Base-by-base conservation (phyloP, 2,888 invertebrate species). In the Baccha elongata region DNA sequence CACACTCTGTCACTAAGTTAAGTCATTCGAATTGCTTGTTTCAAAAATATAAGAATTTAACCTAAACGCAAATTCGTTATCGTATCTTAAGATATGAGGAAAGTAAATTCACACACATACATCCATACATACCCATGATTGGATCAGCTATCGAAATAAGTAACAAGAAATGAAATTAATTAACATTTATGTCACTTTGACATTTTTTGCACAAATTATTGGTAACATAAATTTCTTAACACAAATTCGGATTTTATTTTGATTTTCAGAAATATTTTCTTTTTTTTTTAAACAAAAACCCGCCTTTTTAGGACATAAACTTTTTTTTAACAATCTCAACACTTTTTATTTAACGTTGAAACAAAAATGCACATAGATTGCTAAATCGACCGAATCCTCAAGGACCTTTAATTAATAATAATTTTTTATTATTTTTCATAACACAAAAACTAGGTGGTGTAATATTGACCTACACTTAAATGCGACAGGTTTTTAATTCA, bases 391-490 rank as follows among this genome's bases (percentile, higher is more conserved):
- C 15, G 1, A 26, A 52, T 23, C n/a, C 23, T 58, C 11, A 21
- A 55, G 55, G 55, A 55, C 37, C 21, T 55, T 23, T 55, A 8
- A 55, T 55, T 40, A 29, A 23, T 0, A 1, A 29, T 15, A n/a
- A n/a, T n/a, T n/a, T n/a, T n/a, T n/a, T n/a, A n/a, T n/a, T n/a
- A n/a, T n/a, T n/a, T n/a, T 13, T 2, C 8, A 1, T 1, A 15
- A 15, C 8, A 26, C 35, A 15, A 42, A 64, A 64, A 72, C 62
- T 55, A 53, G 53, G 58, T 58, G 53, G 58, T 58, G 23, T 19
- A 58, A 40, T 48, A 29, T 21, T 73, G 65, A 73, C 65, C 65
- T 50, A 74, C 67, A 52, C 50, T 74, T 65, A 21, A 29, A 53
- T 50, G 15, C 68, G 74, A 52, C 74, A 62, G 64, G 73, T 64